A percentile compares a stretch with the other conserved stretches of the same genome.
Conservation (phyloP, 2,797 vertebrate genomes). For the Euphonia xanthogaster region DNA sequence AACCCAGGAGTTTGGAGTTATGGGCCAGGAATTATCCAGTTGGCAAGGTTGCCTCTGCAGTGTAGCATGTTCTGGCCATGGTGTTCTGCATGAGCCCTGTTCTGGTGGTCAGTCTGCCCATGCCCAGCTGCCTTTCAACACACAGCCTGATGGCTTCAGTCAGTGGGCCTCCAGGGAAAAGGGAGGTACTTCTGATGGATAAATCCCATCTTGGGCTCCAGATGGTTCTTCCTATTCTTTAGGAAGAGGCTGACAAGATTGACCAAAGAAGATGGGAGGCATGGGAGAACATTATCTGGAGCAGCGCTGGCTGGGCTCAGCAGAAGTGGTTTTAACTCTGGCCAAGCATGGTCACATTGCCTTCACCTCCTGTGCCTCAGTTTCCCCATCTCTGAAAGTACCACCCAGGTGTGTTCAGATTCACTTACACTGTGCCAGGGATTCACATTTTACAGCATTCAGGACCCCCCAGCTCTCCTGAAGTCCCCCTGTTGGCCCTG, state of each 20-base stretch:
- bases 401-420: rapidly evolving
- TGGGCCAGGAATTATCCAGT: background rate
- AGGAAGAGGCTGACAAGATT: background rate
- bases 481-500: background rate
- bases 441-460: rapidly evolving
- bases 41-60: background rate
- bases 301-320: rapidly evolving
- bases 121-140: background rate
- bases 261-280: background rate
- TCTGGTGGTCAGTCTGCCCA: background rate
- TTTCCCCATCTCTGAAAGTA: background rate
- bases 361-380: background rate
- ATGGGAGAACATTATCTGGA: rapidly evolving
- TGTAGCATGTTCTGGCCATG: background rate
- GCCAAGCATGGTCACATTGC: rapidly evolving
- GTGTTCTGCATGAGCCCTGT: background rate
- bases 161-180: background rate
- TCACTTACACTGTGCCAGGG: rapidly evolving
- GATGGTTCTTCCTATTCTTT: background rate
- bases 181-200: background rate
- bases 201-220: background rate
- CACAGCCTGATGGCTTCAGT: background rate
- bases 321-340: background rate
- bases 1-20: background rate
- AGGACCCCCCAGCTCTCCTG: background rate